Evolutionary conservation across 2,888 invertebrate genomes (phyloP), one percentile per base, ranked within the genome.

Genomic region (Sesia bembeciformis): DNA sequence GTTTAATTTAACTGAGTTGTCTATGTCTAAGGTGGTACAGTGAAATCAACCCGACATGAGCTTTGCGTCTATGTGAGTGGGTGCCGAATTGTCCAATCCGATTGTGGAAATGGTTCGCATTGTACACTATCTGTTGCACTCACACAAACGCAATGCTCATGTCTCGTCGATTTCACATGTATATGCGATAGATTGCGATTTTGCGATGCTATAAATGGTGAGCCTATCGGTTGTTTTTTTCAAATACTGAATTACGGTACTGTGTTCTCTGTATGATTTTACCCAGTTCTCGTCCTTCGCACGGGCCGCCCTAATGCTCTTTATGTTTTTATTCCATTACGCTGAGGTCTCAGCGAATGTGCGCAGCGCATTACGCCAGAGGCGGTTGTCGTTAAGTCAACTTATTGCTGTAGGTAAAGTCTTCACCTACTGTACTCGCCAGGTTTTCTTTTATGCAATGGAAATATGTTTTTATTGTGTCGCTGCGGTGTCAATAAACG

Each of bases 251-350:
- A 23, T 23, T 23, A 23, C 23, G 7, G 4, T 4, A 46, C 46
- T 46, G 46, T n/a, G 8, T 46, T 23, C 23, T 8, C 46, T 46
- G 46, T 23, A 23, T 46, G 46, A 7, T 3, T 8, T 46, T 46
- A 46, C 5, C 43, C 7, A 43, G 46, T 46, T 64, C 61, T 62
- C 67, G 71, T 68, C 68, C 72, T 69, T 66, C 65, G 63, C 70
- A 66, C 66, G 64, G 62, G 60, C 61, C 62, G 62, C 52, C 53
- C 57, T 61, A 67, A 71, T 68, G 75, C 73, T 76, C 73, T 83
- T 83, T 80, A 81, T 82, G 82, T 82, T 83, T 82, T 83, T 81
- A 81, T 84, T 83, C 81, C 83, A 83, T 83, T 83, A 83, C 70
- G 68, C 53, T 63, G 65, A 64, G 69, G 68, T 66, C 71, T 65